Base-by-base conservation (phyloP, 2,888 invertebrate genomes). In the Tiphia femorata region DNA sequence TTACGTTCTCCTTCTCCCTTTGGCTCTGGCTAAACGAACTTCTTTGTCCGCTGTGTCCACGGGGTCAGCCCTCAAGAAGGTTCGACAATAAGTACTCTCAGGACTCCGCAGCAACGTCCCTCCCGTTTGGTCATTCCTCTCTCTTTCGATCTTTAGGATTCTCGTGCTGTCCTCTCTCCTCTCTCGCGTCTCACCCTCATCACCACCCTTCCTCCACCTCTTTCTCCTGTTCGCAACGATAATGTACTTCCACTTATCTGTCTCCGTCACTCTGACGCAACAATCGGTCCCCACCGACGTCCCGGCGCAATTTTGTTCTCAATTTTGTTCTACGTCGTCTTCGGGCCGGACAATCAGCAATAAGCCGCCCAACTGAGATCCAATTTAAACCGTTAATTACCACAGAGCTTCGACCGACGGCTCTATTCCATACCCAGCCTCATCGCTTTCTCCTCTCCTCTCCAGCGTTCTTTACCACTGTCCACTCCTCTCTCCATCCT, bases 301-400 rank as follows among this genome's bases (percentile, higher is more conserved):
- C 49, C 63, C 59, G 58, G 58, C 62, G 67, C 68, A 74, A 73
- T 76, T 74, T 75, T 75, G 70, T 68, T 70, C 72, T 68, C 65
- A 70, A 75, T 73, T 73, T 73, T 74, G 71, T 69, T 73, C 71
- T 64, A 65, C 67, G 62, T 67, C 72, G 71, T 72, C 72, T 72
- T 73, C 67, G 63, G 53, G 30, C 49, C 48, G 63, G 55, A 73
- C 74, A 75, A 72, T 75, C 73, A 64, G 38, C 75, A 72, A 72
- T 73, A 72, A 72, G 67, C 65, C 72, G 63, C 65, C 65, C 69
- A 61, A 65, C 73, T 68, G 62, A 70, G 74, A 75, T 76, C 75
- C 76, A 75, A 76, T 76, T 76, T 76, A 76, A 76, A 76, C 75
- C 73, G 75, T 76, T 76, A 76, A 76, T 76, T 76, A 76, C 76